Conservation (phyloP, 2,888 invertebrate species). For the Campoplex nolae region DNA sequence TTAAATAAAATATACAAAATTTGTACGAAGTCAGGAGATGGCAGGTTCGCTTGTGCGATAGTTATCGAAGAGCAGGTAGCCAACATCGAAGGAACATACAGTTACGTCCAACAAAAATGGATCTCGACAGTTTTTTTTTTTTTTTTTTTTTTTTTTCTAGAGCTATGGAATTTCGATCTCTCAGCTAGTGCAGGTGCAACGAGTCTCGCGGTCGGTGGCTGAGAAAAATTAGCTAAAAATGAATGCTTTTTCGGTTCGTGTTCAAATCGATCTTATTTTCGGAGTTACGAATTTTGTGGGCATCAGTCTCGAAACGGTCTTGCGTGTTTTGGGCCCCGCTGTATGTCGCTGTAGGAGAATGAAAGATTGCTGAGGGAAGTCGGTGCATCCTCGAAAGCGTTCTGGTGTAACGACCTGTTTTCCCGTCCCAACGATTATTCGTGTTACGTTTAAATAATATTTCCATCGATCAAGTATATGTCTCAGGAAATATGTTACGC, state of each 20-base stretch:
- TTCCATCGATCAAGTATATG: slow-evolving; percentile 29
- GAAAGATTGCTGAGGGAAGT: slow-evolving; percentile 11
- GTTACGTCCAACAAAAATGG: not conserved
- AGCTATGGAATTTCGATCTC: not conserved
- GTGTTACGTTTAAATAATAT: slow-evolving; percentile 25
- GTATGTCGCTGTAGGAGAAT: slow-evolving; percentile 3
- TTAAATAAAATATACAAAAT: slow-evolving; percentile 16
- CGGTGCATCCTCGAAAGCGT: slow-evolving; percentile 18
- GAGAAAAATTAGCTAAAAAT: not conserved
- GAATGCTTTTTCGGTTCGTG: not conserved
- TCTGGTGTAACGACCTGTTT: slow-evolving; percentile 32
- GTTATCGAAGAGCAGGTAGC: slow-evolving; percentile 7
- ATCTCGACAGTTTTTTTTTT: not conserved
- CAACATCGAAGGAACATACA: not conserved
- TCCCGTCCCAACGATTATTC: slow-evolving; percentile 27
- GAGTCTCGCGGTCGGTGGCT: not conserved
- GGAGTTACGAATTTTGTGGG: not conserved
- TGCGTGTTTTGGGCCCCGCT: not conserved
- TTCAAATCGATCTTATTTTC: not conserved
- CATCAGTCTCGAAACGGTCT: not conserved
- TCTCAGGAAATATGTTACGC: not conserved
- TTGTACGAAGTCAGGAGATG: not conserved
- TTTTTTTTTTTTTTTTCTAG: not conserved
- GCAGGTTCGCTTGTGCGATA: not conserved
- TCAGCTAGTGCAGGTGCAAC: not conserved